These are phyloP conservation scores for Lepilemur septentrionalis DNA, from an alignment of 2,797 vertebrate species.

Conservation along the genomic window DNA sequence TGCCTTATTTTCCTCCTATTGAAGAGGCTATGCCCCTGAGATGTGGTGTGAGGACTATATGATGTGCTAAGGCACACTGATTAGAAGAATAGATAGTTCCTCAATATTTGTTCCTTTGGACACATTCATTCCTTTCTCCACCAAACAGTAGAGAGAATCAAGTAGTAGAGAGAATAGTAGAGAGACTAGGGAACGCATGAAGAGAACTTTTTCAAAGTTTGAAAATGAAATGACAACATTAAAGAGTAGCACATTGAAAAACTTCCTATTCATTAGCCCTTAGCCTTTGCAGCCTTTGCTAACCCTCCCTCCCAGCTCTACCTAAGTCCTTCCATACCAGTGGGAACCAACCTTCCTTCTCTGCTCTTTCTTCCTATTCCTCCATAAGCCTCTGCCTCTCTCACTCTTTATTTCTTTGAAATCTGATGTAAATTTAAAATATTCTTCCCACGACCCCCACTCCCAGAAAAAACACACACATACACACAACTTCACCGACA, in stretches of 20 bases:
- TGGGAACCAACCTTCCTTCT: background rate
- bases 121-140: background rate
- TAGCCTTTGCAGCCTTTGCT: background rate
- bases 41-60: background rate
- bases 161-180: background rate
- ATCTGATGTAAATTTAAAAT: background rate
- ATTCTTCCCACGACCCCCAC: background rate
- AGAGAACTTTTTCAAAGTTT: background rate
- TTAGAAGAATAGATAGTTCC: background rate
- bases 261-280: background rate
- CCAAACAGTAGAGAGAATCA: background rate
- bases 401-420: background rate
- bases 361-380: background rate
- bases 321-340: background rate
- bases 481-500: background rate
- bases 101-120: background rate
- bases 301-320: background rate
- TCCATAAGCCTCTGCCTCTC: background rate
- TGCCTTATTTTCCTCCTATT: background rate
- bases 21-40: background rate
- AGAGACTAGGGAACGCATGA: background rate
- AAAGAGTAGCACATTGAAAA: background rate
- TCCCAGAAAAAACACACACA: background rate
- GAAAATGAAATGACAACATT: background rate
- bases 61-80: background rate